Base-by-base conservation (phyloP, 2,888 invertebrate species). In the Drosophila emarginata region DNA sequence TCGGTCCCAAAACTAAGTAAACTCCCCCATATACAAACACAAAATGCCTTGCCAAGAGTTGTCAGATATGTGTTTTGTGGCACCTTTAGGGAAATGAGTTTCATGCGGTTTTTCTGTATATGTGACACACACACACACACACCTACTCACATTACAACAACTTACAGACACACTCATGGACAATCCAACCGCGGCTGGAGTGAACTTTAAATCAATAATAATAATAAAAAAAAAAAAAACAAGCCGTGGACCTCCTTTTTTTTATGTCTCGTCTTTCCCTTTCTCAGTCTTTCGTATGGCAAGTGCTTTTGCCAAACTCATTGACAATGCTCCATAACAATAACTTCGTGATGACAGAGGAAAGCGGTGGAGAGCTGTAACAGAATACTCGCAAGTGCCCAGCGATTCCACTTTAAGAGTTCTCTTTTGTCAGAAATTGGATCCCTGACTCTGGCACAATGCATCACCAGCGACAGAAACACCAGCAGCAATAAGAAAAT, bases 231-330 rank as follows among this genome's bases (percentile, higher is more conserved):
- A 74, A 79, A 74, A 81, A 77, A 77, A 84, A 87, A 70, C 56
- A 68, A 72, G 60, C 51, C 57, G 53, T 57, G 63, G 26, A 14
- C 51, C 39, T 51, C 39, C 32, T 69, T 28, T 28, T 18, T 28
- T 54, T 52, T 21, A 23, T 21, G 26, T 7, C 39, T 28, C 15
- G 26, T 7, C 39, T 28, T 11, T 23, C 14, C 26, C 58, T 28
- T 18, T n/a, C 58, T 32, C 32, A 11, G 9, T 32, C 32, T 15
- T 26, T 40, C 11, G n/a, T 4, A 14, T 52, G 59, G 71, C 82
- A 68, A 87, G 82, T 87, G 82, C 82, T 87, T 85, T 87, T 83
- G 82, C 79, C 87, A 78, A 77, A 69, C 79, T 76, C 87, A 85
- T 78, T 85, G 86, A 79, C 82, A 87, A 85, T 75, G 68, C 79